These are phyloP conservation scores for Ormyrus labotus DNA, from an alignment of 2,888 invertebrate genomes.

Conservation along the genomic window DNA sequence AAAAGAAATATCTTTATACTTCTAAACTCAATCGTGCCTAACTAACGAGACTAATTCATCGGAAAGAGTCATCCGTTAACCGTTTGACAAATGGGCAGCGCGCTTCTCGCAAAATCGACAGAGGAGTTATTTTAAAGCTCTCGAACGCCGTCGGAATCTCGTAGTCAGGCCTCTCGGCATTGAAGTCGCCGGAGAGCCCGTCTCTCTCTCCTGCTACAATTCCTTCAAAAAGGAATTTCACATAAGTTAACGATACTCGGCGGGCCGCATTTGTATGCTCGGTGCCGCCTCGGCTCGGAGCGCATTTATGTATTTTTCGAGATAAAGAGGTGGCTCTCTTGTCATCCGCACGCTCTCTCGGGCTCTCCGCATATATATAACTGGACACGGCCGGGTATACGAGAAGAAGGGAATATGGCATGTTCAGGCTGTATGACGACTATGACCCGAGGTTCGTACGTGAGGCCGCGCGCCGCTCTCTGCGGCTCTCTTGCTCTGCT, in stretches of 20 bases:
- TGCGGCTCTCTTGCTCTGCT: background rate
- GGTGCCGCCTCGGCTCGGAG: constrained; percentile 1
- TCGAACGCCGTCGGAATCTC: too few species aligned
- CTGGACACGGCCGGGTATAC: background rate
- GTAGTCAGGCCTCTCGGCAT: too few species aligned
- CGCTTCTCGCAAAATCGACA: too few species aligned
- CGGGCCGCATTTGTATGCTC: constrained; percentile 48
- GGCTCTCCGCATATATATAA: constrained; percentile 14
- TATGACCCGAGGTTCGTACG: constrained; percentile 36
- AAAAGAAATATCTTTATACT: too few species aligned
- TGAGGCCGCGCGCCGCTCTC: constrained; percentile 27
- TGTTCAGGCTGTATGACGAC: constrained; percentile 34
- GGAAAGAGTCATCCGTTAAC: too few species aligned
- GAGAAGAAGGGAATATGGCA: background rate
- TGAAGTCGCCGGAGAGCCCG: too few species aligned
- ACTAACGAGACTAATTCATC: too few species aligned
- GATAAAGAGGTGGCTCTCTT: constrained; percentile 48
- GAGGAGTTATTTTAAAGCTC: too few species aligned
- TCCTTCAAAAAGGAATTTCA: constrained; percentile 33
- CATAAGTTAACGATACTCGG: constrained; percentile 25
- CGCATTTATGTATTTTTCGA: constrained; percentile 41
- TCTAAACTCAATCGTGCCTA: too few species aligned
- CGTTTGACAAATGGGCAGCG: too few species aligned
- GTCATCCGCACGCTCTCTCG: constrained; percentile 26
- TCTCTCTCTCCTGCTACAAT: constrained; percentile 9